Percentiles rank a stretch among this genome's conserved stretches.
Evolutionary conservation across 35 echinoderm and acorn worm species (phyloP).

Genomic region (Heliocidaris tuberculata): DNA sequence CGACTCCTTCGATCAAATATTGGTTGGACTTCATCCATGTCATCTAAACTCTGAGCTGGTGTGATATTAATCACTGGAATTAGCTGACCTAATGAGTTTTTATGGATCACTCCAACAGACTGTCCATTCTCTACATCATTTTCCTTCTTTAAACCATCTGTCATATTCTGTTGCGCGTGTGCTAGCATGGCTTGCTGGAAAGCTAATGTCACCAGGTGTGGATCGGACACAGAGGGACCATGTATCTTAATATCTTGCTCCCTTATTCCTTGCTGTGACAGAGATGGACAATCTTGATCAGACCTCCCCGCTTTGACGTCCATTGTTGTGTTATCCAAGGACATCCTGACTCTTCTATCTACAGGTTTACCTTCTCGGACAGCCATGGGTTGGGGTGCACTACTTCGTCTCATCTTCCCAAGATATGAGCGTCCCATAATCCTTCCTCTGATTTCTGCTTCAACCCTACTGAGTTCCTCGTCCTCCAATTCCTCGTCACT

Average conservation of each 20-base stretch:
- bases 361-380: neutral
- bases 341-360: neutral
- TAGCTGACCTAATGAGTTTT: neutral
- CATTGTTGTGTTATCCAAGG: too few species aligned
- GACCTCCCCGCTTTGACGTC: too few species aligned
- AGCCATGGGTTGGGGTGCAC: neutral
- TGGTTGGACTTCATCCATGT: neutral
- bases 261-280: neutral
- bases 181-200: slow-evolving; percentile 36
- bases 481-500: neutral
- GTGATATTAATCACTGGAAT: slow-evolving; percentile 32
- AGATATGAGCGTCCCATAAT: slow-evolving; percentile 45
- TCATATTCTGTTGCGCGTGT: neutral
- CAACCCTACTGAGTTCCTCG: neutral
- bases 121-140: neutral
- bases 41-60: neutral
- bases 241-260: neutral
- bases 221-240: neutral
- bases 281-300: neutral
- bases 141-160: neutral
- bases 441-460: slow-evolving; percentile 32
- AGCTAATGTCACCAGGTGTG: slow-evolving; percentile 12
- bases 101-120: neutral
- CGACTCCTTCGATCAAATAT: neutral
- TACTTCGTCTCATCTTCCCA: slow-evolving; percentile 15